Base-by-base conservation (phyloP, 2,113 vertebrate species). In the Cavia aperea region DNA sequence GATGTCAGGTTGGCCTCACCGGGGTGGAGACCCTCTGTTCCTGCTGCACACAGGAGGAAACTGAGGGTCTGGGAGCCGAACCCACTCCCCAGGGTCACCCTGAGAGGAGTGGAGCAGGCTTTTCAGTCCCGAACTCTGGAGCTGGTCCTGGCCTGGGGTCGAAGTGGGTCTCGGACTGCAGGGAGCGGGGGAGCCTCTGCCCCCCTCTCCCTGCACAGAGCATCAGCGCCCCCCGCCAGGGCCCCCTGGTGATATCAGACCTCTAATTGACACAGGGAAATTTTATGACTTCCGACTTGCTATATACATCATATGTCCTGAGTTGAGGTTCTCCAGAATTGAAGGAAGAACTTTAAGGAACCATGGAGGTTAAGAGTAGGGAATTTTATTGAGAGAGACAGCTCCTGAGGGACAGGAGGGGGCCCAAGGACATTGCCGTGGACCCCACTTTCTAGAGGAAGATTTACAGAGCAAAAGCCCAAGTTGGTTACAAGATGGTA, bases 141-240 rank as follows among this genome's bases (percentile, higher is more conserved):
- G 54, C 56, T 60, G 39, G 56, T 3, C 3, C 49, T 39, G 49
- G 62, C 63, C 88, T n/a, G 19, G 18, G 13, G 39, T 2, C 36
- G 90, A 46, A 51, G 13, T 0, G 0, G 56, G 31, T 75, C 33
- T 46, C 39, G 15, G 77, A 31, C 3, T 0, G 0, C 49, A 51
- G 54, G 88, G 75, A 49, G 49, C 86, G n/a, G 10, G 81, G 7
- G 1, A 54, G 39, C 13, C 60, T 46, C 18, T 3, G 58, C 36
- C 10, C 84, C 13, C 4, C 36, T 7, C 82, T 31, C 46, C 43
- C 1, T 2, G 4, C 54, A 63, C 18, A 92, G 49, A 73, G 8
- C 54, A 29, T 31, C 66, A 46, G 54, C 62, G 4, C 82, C 0
- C 4, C 56, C 63, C 5, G 33, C 18, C 39, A 24, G 16, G 62